Conservation (phyloP, 2,888 invertebrate genomes). For the Chironomus riparius region DNA sequence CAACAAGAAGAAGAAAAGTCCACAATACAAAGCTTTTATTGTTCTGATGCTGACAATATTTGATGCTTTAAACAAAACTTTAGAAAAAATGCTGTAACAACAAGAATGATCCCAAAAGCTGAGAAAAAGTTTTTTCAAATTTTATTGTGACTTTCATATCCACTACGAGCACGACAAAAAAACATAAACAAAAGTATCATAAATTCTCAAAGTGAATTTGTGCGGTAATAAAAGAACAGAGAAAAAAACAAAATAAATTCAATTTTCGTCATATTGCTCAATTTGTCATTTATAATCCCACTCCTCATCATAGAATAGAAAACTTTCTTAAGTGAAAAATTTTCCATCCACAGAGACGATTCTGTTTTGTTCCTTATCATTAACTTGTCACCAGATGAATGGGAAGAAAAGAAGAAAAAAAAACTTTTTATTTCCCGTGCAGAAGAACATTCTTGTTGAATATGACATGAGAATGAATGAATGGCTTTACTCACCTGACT, state of each 20-base stretch:
- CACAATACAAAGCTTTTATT: no score
- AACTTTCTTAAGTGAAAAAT: not conserved
- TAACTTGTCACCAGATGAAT: slow-evolving; percentile 26
- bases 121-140: not conserved
- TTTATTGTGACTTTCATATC: not conserved
- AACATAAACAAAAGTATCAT: slow-evolving; percentile 5
- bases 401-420: not conserved
- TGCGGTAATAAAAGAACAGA: not conserved
- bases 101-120: not conserved
- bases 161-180: not conserved
- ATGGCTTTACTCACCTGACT: slow-evolving; percentile 59
- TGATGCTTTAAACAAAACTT: no score
- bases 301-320: slow-evolving; percentile 8
- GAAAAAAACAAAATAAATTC: slow-evolving; percentile 13
- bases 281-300: slow-evolving; percentile 19
- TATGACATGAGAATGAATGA: not conserved
- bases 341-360: not conserved
- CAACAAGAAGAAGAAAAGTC: no score
- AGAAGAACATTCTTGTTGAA: not conserved
- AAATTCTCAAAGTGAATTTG: not conserved
- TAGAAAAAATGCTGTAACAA: no score
- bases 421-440: not conserved
- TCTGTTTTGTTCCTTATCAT: slow-evolving; percentile 29
- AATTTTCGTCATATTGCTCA: slow-evolving; percentile 20
- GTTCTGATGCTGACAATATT: no score